Evolutionary conservation across 1,140 invertebrate species (phyloP).

Genomic region (Zaprionus ornatus): DNA sequence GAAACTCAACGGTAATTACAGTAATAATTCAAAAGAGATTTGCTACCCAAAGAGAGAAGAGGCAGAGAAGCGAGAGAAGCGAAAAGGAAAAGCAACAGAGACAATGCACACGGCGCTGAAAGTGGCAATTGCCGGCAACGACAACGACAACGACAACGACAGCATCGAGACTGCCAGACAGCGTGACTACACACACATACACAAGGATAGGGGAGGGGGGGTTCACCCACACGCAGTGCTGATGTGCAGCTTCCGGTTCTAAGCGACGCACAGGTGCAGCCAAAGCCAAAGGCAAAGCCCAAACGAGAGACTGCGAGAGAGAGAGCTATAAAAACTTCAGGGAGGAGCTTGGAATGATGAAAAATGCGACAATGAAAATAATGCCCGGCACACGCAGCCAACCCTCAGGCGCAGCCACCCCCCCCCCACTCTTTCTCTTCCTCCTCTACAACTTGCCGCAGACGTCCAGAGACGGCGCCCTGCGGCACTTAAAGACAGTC

Average conservation of each 20-base stretch:
- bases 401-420: conserved; percentile 3
- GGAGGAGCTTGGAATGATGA: conserved; percentile 69
- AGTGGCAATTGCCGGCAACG: conserved; percentile 65
- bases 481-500: conserved; percentile 70
- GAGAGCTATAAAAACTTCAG: conserved; percentile 71
- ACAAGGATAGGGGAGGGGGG: not conserved
- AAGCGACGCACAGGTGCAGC: conserved; percentile 77
- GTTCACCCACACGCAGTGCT: conserved; percentile 55
- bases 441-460: conserved; percentile 21
- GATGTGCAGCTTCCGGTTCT: conserved; percentile 75
- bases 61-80: conserved; percentile 21
- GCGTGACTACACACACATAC: conserved; percentile 34
- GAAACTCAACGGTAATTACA: conserved; percentile 82
- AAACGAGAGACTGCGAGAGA: conserved; percentile 21
- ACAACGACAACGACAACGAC: conserved; percentile 3
- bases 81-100: conserved; percentile 49
- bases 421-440: conserved; percentile 6
- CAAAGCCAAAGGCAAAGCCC: conserved; percentile 33
- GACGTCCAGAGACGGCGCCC: conserved; percentile 47
- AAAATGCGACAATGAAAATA: conserved; percentile 83
- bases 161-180: conserved; percentile 23
- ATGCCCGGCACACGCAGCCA: conserved; percentile 69
- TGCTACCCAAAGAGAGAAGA: conserved; percentile 41
- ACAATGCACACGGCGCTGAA: conserved; percentile 59
- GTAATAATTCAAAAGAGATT: conserved; percentile 84